Evolutionary conservation across 2,888 invertebrate species (phyloP), one percentile per base, ranked within the genome.

Genomic region (Sturmia bella): DNA sequence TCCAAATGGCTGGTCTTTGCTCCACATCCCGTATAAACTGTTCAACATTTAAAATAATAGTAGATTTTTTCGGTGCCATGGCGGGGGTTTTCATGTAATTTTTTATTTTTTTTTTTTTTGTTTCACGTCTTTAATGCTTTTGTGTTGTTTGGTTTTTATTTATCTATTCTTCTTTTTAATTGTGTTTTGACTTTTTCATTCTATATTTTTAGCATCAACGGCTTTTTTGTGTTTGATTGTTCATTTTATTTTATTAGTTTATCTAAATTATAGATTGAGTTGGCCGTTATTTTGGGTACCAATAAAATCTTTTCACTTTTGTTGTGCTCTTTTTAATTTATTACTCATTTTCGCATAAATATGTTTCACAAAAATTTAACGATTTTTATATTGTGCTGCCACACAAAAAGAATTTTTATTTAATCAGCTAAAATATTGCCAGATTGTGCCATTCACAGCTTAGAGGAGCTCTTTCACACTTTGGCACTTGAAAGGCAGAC

Each of bases 1-100:
- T 90, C 91, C 91, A 91, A 84, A 91, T 91, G 68, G 91, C 91
- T 41, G 91, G 91, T 54, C 91, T 88, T 80, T 89, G 89, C 84
- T 90, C 89, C 59, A 91, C 89, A 84, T 91, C 91, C 84, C 88
- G 87, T 84, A 91, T 91, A 77, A 91, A 90, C 85, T 90, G 89
- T 84, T 91, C 91, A 79, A 91, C 90, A 87, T 91, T 91, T 74
- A 91, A 84, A 63, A 90, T 88, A 85, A 90, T 90, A 73, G 90
- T 89, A 37, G 90, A 89, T 85, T 90, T 89, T 85, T 90, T 90
- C 68, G 89, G 89, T 84, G 90, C 89, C 90, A 90, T 90, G 24
- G 13, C 57, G 24, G 17, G 6, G 12, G 11, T 17, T 76, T 68
- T 56, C n/a, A 63, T 48, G 13, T 7, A 3, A n/a, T 3, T n/a